phyloP scores from a whole-genome alignment of 2,113 vertebrate species.

The Cephalopterus ornatus region DNA sequence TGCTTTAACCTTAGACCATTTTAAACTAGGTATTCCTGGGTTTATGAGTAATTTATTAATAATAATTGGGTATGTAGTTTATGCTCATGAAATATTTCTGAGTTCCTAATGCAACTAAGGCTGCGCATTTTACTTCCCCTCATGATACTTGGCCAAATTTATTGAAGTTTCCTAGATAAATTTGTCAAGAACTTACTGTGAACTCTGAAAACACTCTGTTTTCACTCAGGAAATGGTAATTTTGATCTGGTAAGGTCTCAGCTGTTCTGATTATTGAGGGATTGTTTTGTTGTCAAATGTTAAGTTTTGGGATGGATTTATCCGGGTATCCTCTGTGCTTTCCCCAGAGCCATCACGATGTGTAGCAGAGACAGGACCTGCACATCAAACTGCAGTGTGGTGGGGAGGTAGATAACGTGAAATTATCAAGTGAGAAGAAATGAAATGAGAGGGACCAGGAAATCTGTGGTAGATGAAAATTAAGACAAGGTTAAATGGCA shows the following conservation, averaged over 20 bases:
- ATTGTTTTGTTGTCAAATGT: background rate
- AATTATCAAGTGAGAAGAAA: background rate
- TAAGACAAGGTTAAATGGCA: background rate
- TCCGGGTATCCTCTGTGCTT: rapidly evolving
- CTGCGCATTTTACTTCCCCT: background rate
- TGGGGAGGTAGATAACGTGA: background rate
- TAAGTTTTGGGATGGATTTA: background rate
- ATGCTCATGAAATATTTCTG: background rate
- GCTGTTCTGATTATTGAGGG: background rate
- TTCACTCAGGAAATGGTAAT: background rate
- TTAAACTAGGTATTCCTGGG: background rate
- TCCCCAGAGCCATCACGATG: background rate
- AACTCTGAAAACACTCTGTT: background rate
- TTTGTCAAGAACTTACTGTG: background rate
- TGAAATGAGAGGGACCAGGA: background rate
- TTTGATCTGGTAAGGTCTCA: background rate
- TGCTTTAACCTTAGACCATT: background rate
- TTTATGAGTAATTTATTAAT: background rate
- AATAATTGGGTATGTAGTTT: background rate
- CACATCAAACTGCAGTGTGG: background rate
- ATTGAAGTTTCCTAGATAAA: rapidly evolving
- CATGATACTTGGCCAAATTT: background rate
- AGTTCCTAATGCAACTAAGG: background rate
- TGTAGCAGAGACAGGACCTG: no score
- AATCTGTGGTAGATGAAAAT: background rate